Percentiles rank a stretch among this genome's conserved stretches.
Conservation (phyloP, 2,888 invertebrate genomes). For the Chaetogeoica ovagalla region DNA sequence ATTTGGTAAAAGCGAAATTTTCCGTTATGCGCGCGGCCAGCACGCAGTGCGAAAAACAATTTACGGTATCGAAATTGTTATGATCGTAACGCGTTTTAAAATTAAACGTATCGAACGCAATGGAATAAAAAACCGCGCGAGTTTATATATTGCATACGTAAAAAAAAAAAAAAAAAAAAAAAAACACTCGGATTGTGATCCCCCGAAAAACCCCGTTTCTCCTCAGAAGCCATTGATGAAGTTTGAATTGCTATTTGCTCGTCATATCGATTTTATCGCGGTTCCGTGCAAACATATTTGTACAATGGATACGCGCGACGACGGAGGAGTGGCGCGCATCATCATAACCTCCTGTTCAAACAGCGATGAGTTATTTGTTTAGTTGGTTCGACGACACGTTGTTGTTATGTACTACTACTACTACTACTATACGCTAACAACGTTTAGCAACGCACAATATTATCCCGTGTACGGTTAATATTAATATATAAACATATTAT, state of each 20-base stretch:
- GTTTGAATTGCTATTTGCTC: constrained; percentile 41
- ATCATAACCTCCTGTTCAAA: constrained; percentile 49
- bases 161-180: too few relatives aligned
- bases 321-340: constrained; percentile 29
- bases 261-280: constrained; percentile 44
- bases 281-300: constrained; percentile 22
- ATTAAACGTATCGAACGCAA: too few relatives aligned
- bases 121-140: too few relatives aligned
- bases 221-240: constrained; percentile 36
- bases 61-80: too few relatives aligned
- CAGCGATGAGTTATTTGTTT: constrained; percentile 43
- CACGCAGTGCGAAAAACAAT: too few relatives aligned
- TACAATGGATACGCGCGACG: background rate
- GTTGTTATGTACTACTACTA: too few relatives aligned
- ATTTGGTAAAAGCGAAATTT: too few relatives aligned
- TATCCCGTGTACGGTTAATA: background rate
- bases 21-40: too few relatives aligned
- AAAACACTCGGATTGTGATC: constrained; percentile 47
- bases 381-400: constrained; percentile 16
- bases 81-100: too few relatives aligned
- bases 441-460: background rate
- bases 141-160: too few relatives aligned
- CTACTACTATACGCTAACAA: too few relatives aligned
- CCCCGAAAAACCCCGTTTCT: background rate
- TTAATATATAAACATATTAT: too few relatives aligned